A percentile compares a stretch with the other conserved stretches of the same genome.
Evolutionary conservation across 1,140 invertebrate genomes (phyloP).

Genomic region (Ptiloglossa arizonensis): DNA sequence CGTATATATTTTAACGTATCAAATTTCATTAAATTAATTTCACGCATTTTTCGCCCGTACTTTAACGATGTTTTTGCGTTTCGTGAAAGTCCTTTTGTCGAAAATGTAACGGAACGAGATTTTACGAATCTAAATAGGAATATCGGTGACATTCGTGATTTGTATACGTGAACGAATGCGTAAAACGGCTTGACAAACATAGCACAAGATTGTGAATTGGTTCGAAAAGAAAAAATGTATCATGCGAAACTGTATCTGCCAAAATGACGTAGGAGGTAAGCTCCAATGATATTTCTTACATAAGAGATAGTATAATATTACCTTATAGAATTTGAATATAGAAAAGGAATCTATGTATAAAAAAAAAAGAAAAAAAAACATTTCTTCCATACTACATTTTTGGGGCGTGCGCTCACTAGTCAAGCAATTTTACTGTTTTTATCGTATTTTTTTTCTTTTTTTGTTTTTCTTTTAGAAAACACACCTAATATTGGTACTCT

Average conservation of each 20-base stretch:
- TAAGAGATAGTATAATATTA: conserved; percentile 65
- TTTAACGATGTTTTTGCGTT: conserved; percentile 25
- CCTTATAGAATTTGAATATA: conserved; percentile 60
- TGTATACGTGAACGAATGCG: conserved; percentile 47
- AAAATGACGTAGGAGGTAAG: conserved; percentile 57
- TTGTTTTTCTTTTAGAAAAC: conserved; percentile 49
- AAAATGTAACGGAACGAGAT: conserved; percentile 14
- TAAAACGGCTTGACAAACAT: conserved; percentile 57
- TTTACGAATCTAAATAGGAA: background rate
- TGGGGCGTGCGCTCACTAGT: conserved; percentile 79
- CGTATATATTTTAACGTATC: conserved; percentile 61
- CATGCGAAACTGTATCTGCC: conserved; percentile 53
- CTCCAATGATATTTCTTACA: conserved; percentile 53
- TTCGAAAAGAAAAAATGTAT: conserved; percentile 15
- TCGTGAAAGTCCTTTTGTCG: background rate
- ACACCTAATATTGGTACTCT: conserved; percentile 59
- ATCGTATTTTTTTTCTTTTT: conserved; percentile 48
- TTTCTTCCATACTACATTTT: conserved; percentile 75
- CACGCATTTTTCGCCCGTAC: conserved; percentile 24
- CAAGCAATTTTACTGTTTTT: conserved; percentile 78
- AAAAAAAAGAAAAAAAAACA: conserved; percentile 61
- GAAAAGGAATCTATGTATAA: conserved; percentile 53
- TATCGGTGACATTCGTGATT: conserved; percentile 10
- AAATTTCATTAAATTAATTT: conserved; percentile 60
- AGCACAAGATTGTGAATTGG: conserved; percentile 57